Base-by-base conservation (phyloP, 2,113 vertebrate species). In the Chamaea fasciata region DNA sequence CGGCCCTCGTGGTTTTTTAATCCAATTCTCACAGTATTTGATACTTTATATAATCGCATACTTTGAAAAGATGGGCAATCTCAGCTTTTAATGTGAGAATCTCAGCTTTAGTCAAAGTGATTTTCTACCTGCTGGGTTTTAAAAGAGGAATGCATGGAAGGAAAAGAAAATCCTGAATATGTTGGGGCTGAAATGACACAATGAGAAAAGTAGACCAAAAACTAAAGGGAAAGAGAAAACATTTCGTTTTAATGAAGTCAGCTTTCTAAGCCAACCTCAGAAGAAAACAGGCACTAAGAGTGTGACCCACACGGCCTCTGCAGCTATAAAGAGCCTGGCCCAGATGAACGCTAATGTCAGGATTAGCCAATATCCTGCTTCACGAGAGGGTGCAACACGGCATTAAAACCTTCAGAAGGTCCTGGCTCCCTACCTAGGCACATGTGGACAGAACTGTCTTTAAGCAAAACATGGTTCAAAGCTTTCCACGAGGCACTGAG, bases 211-310 rank as follows among this genome's bases (percentile, higher is more conserved):
- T 1, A 71, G 53, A 93, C 26, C 18, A 62, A 80, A 94, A 86
- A 83, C 5, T 60, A 69, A 86, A 37, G 21, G 17, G 4, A 4
- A 18, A 67, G 63, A 80, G 92, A 63, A 69, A 41, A 63, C 14
- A 91, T 71, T 86, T 91, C 37, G 70, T 87, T 92, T 83, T 94
- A 92, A 97, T 93, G 89, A 97, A 97, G 91, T 87, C 89, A 87
- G 60, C 80, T 81, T 96, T 92, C 68, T 75, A 78, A 93, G 80
- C 47, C 73, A 90, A 79, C 15, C 85, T 90, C 67, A 57, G 4
- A 22, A 67, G 79, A 42, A 91, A 90, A 62, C 6, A 50, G 71
- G 63, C 50, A 77, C 47, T 33, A 17, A 59, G 47, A 86, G 17
- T 9, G 44, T 78, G 91, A 96, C 91, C 92, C 69, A 42, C 78